Evolutionary conservation across 2,113 vertebrate species (phyloP), one percentile per base, ranked within the genome.

Genomic region (Ancistrus triradiatus): DNA sequence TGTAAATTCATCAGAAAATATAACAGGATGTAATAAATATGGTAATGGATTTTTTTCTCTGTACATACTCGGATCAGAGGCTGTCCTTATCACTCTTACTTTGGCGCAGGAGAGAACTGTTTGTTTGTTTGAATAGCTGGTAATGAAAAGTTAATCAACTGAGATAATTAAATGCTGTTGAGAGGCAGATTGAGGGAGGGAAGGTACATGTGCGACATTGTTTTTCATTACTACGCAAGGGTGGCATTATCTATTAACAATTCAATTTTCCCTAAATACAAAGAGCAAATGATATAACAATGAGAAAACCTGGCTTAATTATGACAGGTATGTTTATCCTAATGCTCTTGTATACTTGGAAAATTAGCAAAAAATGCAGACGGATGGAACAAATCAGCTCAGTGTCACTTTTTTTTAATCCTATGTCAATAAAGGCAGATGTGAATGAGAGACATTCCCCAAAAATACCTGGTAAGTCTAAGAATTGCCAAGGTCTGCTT

Each of bases 71-170:
- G 58, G 40, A 74, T 77, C 47, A 58, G 65, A 75, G 70, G 63
- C 67, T 38, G 59, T 77, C 69, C 75, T 78, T 82, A 80, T 77
- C 78, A 63, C 28, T 14, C 49, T 35, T 66, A 60, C 55, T 59
- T 69, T 79, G 67, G 74, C 76, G 59, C 68, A 14, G 13, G 73
- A 74, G 79, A 61, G 68, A 69, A 79, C 61, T 58, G 63, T 78
- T 77, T 82, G 82, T 83, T 80, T 80, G 81, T 69, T 69, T 59
- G 37, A 74, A 66, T 73, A 78, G 78, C 76, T 25, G 43, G 40
- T 77, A 81, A 84, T 83, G 78, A 83, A 85, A 87, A 86, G 84
- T 83, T 85, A 83, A 85, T 87, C 82, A 85, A 78, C 73, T 80
- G 81, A 79, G 78, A 83, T 84, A 83, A 86, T 74, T 83, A 76